Percentiles rank a stretch among this genome's conserved stretches.
These are phyloP conservation scores for Corythaeola cristata DNA, from an alignment of 2,113 vertebrate genomes.

Conservation along the genomic window DNA sequence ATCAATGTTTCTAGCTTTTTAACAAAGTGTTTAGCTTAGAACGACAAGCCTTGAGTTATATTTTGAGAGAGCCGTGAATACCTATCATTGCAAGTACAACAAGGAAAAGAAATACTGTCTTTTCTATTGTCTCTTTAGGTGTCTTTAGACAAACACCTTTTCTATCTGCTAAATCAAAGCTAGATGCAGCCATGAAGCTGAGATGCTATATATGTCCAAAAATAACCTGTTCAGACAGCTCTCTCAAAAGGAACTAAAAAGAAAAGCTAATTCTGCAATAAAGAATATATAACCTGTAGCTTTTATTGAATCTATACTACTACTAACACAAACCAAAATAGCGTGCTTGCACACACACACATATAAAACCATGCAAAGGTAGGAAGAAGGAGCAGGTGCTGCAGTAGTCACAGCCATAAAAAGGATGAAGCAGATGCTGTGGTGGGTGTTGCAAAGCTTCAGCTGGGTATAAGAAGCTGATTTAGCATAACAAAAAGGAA, in stretches of 20 bases:
- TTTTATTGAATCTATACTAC: not conserved
- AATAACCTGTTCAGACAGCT: not conserved
- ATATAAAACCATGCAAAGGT: not conserved
- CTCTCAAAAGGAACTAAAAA: not conserved
- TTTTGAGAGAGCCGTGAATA: not conserved
- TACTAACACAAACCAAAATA: not conserved
- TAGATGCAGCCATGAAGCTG: not conserved
- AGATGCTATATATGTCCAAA: not conserved
- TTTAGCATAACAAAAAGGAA: not conserved
- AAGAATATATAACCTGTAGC: not conserved
- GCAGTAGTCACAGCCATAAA: not conserved
- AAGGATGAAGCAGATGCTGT: not conserved
- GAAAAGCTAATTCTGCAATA: not conserved
- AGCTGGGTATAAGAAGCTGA: not conserved
- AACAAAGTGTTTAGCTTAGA: not conserved
- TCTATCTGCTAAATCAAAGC: not conserved
- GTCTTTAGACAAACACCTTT: not conserved
- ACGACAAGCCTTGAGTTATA: not conserved
- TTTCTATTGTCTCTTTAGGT: not conserved
- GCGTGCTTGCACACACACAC: not conserved
- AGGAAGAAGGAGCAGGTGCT: not conserved
- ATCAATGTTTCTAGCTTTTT: not conserved
- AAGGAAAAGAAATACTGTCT: not conserved
- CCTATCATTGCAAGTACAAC: not conserved
- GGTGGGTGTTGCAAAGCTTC: not conserved